Evolutionary conservation across 1,140 invertebrate genomes (phyloP), one percentile per base, ranked within the genome.

Genomic region (Aethina tumida): DNA sequence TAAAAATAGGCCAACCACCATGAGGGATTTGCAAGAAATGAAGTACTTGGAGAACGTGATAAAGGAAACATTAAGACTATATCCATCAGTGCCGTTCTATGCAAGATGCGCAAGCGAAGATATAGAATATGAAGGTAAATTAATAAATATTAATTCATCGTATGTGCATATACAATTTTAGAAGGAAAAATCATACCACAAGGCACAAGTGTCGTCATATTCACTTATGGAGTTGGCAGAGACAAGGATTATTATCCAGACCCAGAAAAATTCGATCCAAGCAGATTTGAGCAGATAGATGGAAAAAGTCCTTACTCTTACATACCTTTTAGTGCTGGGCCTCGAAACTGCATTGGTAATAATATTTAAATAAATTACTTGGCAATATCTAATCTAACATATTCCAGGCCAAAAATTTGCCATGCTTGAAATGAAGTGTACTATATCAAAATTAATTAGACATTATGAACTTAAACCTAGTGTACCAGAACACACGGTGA

Each of bases 381-480:
- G 4, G 33, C 1, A 32, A 16, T 29, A 21, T 31, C 35, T 29
- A 21, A 19, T 13, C 9, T 33, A n/a, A 14, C 19, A 48, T 24
- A 44, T 53, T 57, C 5, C 41, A 75, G 79, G 80, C 26, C 79
- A 84, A 56, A 82, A 77, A 58, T 87, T 86, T 60, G 84, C 84
- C 4, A 67, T 81, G 58, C 52, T 84, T 43, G 83, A 87, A 63
- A 70, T 79, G 57, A 85, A 86, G 58, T 66, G 74, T 0, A 63
- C 80, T 3, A 56, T 87, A 31, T 74, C 78, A 0, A 66, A 69
- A n/a, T 52, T 88, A 9, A 54, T 89, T 8, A 64, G 77, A 10
- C 68, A 71, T 45, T 91, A 75, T 48, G 55, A 66, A 40, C 29
- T 75, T 15, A 15, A 56, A 36, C 58, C 62, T 1, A 56, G 42